phyloP scores from a whole-genome alignment of 2,888 invertebrate species.

The Dysmachus trigonus region DNA sequence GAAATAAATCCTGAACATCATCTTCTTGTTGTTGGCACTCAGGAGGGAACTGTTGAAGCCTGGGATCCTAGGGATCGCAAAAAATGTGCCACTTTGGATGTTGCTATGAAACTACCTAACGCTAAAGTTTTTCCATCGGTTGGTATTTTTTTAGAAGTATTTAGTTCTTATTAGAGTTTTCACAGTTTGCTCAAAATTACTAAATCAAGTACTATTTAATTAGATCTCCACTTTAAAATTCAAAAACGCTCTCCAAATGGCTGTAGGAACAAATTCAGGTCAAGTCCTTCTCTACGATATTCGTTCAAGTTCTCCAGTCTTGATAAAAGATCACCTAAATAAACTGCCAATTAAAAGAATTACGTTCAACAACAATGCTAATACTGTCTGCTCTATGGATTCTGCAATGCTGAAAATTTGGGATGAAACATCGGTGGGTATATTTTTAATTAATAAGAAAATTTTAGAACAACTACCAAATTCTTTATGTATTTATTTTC shows the following conservation, averaged over 20 bases:
- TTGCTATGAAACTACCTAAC: constrained; percentile 73
- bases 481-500: constrained; percentile 54
- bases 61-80: constrained; percentile 91
- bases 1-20: constrained; percentile 89
- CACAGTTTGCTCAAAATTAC: not conserved
- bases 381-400: constrained; percentile 90
- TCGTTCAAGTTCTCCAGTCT: constrained; percentile 85
- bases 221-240: constrained; percentile 80
- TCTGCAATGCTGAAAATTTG: constrained; percentile 88
- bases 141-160: not conserved
- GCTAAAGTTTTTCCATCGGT: constrained; percentile 65
- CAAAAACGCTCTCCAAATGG: constrained; percentile 79
- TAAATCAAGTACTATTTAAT: not conserved
- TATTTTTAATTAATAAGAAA: not conserved
- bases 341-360: constrained; percentile 89
- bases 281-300: constrained; percentile 95
- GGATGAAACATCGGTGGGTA: constrained; percentile 82
- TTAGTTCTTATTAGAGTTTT: not conserved
- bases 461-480: not conserved
- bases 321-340: constrained; percentile 95
- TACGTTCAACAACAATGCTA: constrained; percentile 82
- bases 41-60: constrained; percentile 92
- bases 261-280: constrained; percentile 93
- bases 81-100: constrained; percentile 84
- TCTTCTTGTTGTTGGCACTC: constrained; percentile 84